phyloP scores from a whole-genome alignment of 2,888 invertebrate genomes.

The Eurois occulta region DNA sequence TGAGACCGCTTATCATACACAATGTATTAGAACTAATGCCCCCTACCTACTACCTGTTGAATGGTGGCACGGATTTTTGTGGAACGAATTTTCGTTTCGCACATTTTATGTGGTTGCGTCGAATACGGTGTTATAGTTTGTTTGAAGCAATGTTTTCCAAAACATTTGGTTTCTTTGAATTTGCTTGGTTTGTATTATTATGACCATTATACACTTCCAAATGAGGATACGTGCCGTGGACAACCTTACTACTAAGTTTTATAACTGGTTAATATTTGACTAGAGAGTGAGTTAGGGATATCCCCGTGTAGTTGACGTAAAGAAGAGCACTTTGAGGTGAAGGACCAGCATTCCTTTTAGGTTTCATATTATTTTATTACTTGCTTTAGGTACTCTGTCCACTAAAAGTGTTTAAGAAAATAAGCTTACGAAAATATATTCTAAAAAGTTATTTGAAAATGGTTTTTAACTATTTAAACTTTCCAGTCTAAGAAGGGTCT shows the following conservation, averaged over 20 bases:
- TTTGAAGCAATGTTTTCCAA: neutral
- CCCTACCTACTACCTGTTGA: slow-evolving; percentile 58
- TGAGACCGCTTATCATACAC: slow-evolving; percentile 78
- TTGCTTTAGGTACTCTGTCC: neutral
- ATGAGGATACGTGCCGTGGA: neutral
- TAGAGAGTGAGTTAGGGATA: neutral
- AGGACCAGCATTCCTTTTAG: neutral
- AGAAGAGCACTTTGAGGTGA: neutral
- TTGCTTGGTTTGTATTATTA: neutral
- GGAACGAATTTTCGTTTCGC: slow-evolving; percentile 21
- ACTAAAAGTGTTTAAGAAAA: neutral
- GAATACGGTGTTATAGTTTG: neutral
- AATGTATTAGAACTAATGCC: slow-evolving; percentile 72
- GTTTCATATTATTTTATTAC: neutral
- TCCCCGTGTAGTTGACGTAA: neutral
- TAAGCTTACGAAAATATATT: slow-evolving; percentile 2
- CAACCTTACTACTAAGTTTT: neutral
- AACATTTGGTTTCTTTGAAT: neutral
- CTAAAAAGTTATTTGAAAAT: slow-evolving; percentile 6
- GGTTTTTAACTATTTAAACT: slow-evolving; percentile 5
- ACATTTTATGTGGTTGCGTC: neutral
- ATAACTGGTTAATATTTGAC: neutral
- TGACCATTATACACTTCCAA: neutral
- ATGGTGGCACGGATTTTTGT: slow-evolving; percentile 49
- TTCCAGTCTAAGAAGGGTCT: neutral